These are phyloP conservation scores for Mycteria americana DNA, from an alignment of 2,797 vertebrate species.

Conservation along the genomic window DNA sequence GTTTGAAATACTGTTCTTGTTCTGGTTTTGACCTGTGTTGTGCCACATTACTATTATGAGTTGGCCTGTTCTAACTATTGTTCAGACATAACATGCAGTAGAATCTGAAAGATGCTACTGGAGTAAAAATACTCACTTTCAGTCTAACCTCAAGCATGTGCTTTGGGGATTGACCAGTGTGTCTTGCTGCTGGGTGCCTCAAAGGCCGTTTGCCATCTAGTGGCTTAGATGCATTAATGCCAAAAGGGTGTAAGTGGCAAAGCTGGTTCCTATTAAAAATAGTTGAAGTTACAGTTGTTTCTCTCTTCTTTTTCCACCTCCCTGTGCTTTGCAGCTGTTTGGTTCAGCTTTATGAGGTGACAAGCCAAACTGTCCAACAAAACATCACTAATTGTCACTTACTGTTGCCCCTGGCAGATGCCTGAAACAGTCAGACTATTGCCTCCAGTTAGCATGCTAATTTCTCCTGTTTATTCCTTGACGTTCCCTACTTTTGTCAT, in stretches of 20 bases:
- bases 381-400: neutral
- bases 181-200: neutral
- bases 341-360: neutral
- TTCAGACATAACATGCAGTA: too few species aligned
- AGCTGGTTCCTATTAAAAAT: neutral
- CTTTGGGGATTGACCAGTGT: too few species aligned
- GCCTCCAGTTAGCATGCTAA: neutral
- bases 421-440: neutral
- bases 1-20: neutral
- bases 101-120: neutral
- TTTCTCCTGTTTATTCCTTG: neutral
- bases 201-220: constrained; percentile 54
- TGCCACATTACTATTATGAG: neutral
- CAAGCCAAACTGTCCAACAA: neutral
- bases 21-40: neutral
- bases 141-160: neutral
- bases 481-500: neutral
- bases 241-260: neutral
- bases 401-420: neutral
- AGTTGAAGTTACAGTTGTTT: neutral
- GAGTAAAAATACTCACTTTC: neutral
- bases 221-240: neutral
- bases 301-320: neutral
- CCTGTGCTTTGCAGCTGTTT: neutral
- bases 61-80: neutral